phyloP scores from a whole-genome alignment of 1,140 invertebrate genomes.

The Trypoxylus dichotomus region DNA sequence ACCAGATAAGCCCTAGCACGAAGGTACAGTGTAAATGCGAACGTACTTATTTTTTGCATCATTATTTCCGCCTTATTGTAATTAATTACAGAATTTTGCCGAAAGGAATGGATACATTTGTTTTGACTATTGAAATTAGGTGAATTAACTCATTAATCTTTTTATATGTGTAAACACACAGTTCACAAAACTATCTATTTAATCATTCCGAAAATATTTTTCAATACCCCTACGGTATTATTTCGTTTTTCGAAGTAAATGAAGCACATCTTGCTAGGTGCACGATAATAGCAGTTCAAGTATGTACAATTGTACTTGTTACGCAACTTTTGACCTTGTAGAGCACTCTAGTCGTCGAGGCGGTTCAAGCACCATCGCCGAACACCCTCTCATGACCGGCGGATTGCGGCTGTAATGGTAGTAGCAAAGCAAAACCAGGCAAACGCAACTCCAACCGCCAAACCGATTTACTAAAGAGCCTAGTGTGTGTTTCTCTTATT shows the following conservation, averaged over 20 bases:
- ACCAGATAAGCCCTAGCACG: too few relatives aligned
- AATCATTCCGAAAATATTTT: too few relatives aligned
- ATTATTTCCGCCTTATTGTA: too few relatives aligned
- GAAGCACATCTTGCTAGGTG: neutral
- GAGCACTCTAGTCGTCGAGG: slow-evolving; percentile 24
- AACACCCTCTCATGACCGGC: slow-evolving; percentile 28
- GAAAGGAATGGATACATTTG: too few relatives aligned
- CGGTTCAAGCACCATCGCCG: slow-evolving; percentile 28
- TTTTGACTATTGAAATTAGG: too few relatives aligned
- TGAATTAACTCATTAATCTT: too few relatives aligned
- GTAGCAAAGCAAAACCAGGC: slow-evolving; percentile 11
- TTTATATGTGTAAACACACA: too few relatives aligned
- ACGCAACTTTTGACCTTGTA: slow-evolving; percentile 30
- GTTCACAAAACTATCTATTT: too few relatives aligned
- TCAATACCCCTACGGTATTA: too few relatives aligned
- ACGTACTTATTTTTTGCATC: too few relatives aligned
- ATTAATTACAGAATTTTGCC: too few relatives aligned
- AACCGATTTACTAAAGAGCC: neutral
- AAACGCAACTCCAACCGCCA: slow-evolving; percentile 1
- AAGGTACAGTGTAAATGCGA: too few relatives aligned
- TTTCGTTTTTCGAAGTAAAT: neutral
- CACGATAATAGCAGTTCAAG: neutral
- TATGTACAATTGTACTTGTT: slow-evolving; percentile 30
- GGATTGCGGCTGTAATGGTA: slow-evolving; percentile 26
- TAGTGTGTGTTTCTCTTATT: slow-evolving; percentile 19